Evolutionary conservation across 2,888 invertebrate species (phyloP).

Genomic region (Cacoxenus indagator): DNA sequence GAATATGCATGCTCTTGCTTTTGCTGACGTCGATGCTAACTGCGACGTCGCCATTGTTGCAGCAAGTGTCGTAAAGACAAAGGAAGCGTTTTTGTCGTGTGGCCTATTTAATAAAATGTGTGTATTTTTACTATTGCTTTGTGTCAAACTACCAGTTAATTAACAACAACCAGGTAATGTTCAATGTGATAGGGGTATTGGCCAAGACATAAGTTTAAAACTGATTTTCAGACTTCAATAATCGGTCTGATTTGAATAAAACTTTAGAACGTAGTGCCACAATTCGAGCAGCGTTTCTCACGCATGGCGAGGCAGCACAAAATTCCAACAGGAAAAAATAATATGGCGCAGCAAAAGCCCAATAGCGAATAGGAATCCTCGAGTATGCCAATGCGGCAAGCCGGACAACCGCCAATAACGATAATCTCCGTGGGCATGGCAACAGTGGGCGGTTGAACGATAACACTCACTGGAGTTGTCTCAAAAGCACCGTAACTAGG

Average conservation of each 20-base stretch:
- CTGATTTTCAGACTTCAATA: neutral
- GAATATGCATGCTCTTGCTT: neutral
- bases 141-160: too few species aligned
- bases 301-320: constrained; percentile 88
- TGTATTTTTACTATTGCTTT: too few species aligned
- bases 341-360: constrained; percentile 79
- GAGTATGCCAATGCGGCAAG: constrained; percentile 87
- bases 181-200: too few species aligned
- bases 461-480: constrained; percentile 75
- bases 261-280: constrained; percentile 82
- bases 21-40: neutral
- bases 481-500: constrained; percentile 71
- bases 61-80: neutral
- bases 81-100: neutral
- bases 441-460: constrained; percentile 72
- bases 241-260: neutral
- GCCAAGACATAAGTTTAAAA: too few species aligned
- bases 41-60: neutral
- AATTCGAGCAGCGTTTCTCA: constrained; percentile 88
- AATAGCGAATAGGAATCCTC: constrained; percentile 90
- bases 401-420: constrained; percentile 88
- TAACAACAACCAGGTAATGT: too few species aligned
- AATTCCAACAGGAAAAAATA: constrained; percentile 85
- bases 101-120: constrained; percentile 1
- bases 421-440: constrained; percentile 83